These are phyloP conservation scores for Drosophila koepferae DNA, from an alignment of 2,888 invertebrate genomes.

Conservation along the genomic window DNA sequence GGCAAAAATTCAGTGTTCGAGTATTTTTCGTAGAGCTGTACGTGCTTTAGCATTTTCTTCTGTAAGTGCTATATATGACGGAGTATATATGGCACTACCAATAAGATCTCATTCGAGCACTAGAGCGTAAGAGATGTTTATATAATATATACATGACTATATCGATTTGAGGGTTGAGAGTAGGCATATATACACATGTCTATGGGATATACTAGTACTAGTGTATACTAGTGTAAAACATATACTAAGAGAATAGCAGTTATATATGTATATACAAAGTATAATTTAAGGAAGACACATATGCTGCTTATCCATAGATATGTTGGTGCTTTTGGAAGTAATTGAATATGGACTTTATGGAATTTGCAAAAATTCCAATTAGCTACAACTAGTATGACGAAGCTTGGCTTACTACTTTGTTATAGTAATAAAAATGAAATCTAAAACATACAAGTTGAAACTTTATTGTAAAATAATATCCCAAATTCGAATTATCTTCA, in stretches of 20 bases:
- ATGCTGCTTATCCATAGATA: neutral
- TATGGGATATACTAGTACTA: neutral
- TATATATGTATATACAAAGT: neutral
- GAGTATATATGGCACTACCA: neutral
- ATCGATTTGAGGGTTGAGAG: too few species aligned
- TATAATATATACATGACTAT: neutral
- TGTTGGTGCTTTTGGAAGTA: too few species aligned
- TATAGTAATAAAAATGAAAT: too few species aligned
- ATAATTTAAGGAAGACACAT: neutral
- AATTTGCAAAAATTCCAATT: too few species aligned
- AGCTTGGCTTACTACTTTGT: too few species aligned
- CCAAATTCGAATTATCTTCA: too few species aligned
- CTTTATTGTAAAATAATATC: too few species aligned
- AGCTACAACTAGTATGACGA: too few species aligned
- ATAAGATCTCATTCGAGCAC: neutral
- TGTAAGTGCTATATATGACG: neutral
- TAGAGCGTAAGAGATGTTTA: neutral
- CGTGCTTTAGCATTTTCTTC: neutral
- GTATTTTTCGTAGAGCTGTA: neutral
- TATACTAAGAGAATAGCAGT: neutral
- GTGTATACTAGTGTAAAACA: too few species aligned
- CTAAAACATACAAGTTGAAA: too few species aligned
- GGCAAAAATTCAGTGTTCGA: neutral
- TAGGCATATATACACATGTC: neutral
- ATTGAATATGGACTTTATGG: too few species aligned